Percentiles rank a stretch among this genome's conserved stretches.
Evolutionary conservation across 1,140 invertebrate genomes (phyloP).

Genomic region (Drosophila rhopaloa): DNA sequence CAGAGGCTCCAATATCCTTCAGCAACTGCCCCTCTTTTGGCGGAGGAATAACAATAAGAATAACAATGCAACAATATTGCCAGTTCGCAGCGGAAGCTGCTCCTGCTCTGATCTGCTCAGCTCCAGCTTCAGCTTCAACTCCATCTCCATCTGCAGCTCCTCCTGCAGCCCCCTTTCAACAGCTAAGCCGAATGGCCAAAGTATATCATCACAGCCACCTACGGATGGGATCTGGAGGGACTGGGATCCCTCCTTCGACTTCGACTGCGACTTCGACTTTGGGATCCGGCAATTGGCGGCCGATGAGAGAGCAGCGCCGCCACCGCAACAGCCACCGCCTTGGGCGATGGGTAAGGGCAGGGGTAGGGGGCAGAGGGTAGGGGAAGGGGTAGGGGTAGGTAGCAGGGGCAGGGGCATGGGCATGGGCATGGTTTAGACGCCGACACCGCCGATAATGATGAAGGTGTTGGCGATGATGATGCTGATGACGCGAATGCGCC

Average conservation of each 20-base stretch:
- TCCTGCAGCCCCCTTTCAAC: slow-evolving; percentile 55
- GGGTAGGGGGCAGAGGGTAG: neutral
- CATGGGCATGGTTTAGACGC: slow-evolving; percentile 36
- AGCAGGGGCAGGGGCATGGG: neutral
- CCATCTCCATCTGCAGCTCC: neutral
- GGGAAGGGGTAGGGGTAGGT: neutral
- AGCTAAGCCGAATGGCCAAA: slow-evolving; percentile 62
- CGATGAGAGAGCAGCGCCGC: slow-evolving; percentile 36
- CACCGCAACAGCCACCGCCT: slow-evolving; percentile 23
- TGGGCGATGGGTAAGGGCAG: neutral
- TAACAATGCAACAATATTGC: slow-evolving; percentile 81
- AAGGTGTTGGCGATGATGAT: slow-evolving; percentile 81
- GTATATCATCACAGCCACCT: slow-evolving; percentile 83
- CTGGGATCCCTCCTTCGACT: neutral
- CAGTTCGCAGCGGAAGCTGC: slow-evolving; percentile 29
- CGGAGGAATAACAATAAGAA: slow-evolving; percentile 37
- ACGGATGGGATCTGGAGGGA: slow-evolving; percentile 47
- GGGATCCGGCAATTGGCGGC: slow-evolving; percentile 9
- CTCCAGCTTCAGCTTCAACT: no score
- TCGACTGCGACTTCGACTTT: neutral
- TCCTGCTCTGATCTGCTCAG: no score
- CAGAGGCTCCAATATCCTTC: slow-evolving; percentile 57
- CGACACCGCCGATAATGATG: slow-evolving; percentile 74
- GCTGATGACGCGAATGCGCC: slow-evolving; percentile 76
- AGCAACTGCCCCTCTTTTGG: neutral